These are phyloP conservation scores for Sander vitreus DNA, from an alignment of 2,113 vertebrate genomes.

Conservation along the genomic window DNA sequence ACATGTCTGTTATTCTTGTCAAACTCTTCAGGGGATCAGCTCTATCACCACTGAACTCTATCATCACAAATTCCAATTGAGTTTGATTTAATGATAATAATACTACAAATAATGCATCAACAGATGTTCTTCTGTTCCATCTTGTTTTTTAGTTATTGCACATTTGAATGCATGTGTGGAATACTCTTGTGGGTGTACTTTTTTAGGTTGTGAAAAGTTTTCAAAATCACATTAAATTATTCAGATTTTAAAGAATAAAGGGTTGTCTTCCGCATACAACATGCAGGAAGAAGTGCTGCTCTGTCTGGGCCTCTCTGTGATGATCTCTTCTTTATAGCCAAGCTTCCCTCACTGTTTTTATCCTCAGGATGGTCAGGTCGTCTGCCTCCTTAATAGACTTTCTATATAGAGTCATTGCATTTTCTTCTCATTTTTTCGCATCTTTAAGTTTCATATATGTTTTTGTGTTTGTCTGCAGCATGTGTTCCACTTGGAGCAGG, in stretches of 20 bases:
- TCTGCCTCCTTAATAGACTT: not conserved
- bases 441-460: not conserved
- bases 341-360: not conserved
- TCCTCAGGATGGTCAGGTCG: not conserved
- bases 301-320: not conserved
- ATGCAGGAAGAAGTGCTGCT: not conserved
- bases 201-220: not conserved
- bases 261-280: not conserved
- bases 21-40: not conserved
- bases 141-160: not conserved
- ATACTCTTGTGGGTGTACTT: not conserved
- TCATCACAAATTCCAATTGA: not conserved
- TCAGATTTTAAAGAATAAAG: not conserved
- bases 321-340: not conserved
- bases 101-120: not conserved
- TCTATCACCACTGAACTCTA: not conserved
- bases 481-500: conserved; percentile 88
- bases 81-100: not conserved
- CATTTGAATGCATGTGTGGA: not conserved
- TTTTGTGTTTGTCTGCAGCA: conserved; percentile 74
- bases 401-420: not conserved
- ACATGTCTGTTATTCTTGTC: not conserved
- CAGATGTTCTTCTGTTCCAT: not conserved
- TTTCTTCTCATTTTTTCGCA: not conserved
- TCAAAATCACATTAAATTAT: not conserved